Percentiles rank a stretch among this genome's conserved stretches.
phyloP scores from a whole-genome alignment of 2,797 vertebrate genomes.

The Nothura maculosa region DNA sequence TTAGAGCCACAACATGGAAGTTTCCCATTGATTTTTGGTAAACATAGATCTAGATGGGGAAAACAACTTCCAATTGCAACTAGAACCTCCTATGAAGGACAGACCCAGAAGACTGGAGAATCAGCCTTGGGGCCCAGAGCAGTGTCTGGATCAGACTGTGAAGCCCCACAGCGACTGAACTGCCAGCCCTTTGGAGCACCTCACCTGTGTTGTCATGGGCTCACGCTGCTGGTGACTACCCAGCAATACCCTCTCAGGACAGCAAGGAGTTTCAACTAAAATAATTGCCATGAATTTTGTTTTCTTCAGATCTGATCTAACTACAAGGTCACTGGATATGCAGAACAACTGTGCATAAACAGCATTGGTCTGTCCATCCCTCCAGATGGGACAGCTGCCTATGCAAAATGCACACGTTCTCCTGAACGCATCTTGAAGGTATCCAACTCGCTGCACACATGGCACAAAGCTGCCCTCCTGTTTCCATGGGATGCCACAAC shows the following conservation, averaged over 20 bases:
- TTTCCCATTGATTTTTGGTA: neutral
- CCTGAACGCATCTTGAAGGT: neutral
- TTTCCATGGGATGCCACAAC: neutral
- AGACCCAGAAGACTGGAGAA: neutral
- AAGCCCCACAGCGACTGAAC: neutral
- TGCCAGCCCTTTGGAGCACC: neutral
- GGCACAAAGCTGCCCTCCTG: neutral
- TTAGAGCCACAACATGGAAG: neutral
- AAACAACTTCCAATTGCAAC: neutral
- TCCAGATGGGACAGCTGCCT: neutral
- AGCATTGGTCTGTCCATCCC: neutral
- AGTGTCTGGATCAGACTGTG: neutral
- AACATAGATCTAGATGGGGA: neutral
- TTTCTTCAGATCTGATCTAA: neutral
- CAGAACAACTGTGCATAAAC: neutral
- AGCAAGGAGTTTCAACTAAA: neutral
- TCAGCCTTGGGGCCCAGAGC: neutral
- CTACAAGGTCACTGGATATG: neutral
- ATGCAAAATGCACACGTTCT: neutral
- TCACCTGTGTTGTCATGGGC: neutral
- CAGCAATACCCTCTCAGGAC: neutral
- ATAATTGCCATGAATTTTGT: neutral
- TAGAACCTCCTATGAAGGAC: neutral
- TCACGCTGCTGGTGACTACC: neutral
- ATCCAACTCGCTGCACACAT: neutral